phyloP scores from a whole-genome alignment of 2,888 invertebrate species.

The Sicus ferrugineus region DNA sequence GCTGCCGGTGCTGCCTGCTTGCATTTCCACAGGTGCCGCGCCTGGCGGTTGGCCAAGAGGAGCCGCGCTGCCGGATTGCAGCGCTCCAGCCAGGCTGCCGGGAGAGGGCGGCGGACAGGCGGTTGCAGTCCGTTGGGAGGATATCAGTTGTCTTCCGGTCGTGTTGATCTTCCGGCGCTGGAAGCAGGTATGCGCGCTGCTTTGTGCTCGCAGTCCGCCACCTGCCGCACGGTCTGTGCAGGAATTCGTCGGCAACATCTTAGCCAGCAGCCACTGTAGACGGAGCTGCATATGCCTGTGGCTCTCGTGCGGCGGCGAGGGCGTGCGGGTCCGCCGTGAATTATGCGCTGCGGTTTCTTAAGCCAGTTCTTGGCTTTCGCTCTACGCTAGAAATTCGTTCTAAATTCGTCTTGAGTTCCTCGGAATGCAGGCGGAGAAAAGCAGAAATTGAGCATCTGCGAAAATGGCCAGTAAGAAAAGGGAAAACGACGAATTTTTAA shows the following conservation, averaged over 20 bases:
- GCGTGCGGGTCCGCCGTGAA: constrained; percentile 8
- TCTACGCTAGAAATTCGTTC: constrained; percentile 8
- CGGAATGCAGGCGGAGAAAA: not conserved
- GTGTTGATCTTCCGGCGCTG: not conserved
- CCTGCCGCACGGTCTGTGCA: constrained; percentile 12
- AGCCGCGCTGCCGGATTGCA: constrained; percentile 4
- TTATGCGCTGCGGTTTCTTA: constrained; percentile 25
- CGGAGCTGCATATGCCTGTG: not conserved
- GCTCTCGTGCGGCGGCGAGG: not conserved
- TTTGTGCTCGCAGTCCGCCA: constrained; percentile 21
- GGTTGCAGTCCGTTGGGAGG: not conserved
- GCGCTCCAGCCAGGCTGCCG: not conserved
- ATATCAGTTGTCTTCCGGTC: not conserved
- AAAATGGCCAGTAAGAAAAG: not conserved
- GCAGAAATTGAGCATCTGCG: not conserved
- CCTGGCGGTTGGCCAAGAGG: constrained; percentile 11
- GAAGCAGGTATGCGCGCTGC: too few species aligned
- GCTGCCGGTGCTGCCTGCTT: constrained; percentile 4
- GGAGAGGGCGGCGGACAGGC: not conserved
- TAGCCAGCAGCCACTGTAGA: constrained; percentile 4
- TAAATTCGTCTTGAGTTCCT: not conserved
- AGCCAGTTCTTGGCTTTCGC: constrained; percentile 10
- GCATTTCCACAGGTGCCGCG: not conserved
- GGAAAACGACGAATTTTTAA: constrained; percentile 14
- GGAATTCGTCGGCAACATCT: constrained; percentile 11